These are phyloP conservation scores for Centrocercus urophasianus DNA, from an alignment of 2,113 vertebrate genomes.

Conservation along the genomic window DNA sequence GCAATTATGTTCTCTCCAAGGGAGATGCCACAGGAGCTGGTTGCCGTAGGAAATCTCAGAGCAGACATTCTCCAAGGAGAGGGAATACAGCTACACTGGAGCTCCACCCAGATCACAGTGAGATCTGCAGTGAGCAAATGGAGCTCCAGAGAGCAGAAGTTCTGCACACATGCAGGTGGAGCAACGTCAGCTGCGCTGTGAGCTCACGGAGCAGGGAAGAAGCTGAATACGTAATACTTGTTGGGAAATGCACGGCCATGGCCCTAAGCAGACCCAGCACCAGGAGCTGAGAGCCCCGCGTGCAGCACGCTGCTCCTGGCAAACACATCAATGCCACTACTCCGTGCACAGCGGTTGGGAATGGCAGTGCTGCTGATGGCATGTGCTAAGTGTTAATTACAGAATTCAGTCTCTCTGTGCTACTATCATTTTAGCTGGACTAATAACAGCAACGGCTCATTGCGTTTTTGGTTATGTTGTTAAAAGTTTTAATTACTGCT, in stretches of 20 bases:
- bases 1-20: neutral
- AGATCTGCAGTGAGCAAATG: neutral
- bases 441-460: neutral
- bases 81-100: neutral
- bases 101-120: neutral
- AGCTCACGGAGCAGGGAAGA: neutral
- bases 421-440: neutral
- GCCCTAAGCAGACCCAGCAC: neutral
- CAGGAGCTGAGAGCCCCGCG: rapidly evolving
- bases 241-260: neutral
- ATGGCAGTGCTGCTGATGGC: neutral
- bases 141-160: neutral
- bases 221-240: rapidly evolving
- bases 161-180: rapidly evolving
- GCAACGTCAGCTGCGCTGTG: neutral
- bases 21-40: neutral
- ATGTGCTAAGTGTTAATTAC: neutral
- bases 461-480: neutral
- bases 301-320: neutral
- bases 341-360: neutral
- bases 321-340: neutral
- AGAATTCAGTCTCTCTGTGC: neutral
- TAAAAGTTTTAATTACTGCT: neutral
- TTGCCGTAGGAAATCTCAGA: neutral
- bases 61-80: neutral